phyloP scores from a whole-genome alignment of 2,888 invertebrate species.

The Ophioninae sp. region DNA sequence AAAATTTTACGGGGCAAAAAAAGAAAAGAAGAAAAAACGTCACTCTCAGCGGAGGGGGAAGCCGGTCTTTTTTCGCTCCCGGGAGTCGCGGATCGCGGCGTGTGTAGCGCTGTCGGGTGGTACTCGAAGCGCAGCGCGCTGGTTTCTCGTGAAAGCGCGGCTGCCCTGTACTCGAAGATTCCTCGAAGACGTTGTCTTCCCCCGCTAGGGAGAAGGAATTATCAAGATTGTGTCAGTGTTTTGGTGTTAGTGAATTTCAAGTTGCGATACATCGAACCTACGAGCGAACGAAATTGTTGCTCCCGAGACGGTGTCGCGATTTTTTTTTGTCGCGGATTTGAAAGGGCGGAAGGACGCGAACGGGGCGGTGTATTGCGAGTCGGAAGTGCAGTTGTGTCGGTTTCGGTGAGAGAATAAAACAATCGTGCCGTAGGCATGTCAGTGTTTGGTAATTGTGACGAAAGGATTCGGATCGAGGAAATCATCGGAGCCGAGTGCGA shows the following conservation, averaged over 20 bases:
- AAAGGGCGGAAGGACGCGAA: neutral
- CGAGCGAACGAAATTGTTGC: neutral
- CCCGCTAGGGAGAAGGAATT: slow-evolving; percentile 5
- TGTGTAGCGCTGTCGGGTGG: slow-evolving; percentile 20
- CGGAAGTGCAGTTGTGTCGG: slow-evolving; percentile 32
- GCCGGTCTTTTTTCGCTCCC: slow-evolving; percentile 28
- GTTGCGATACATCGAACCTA: neutral
- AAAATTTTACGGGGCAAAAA: neutral
- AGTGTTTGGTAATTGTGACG: slow-evolving; percentile 82
- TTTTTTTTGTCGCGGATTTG: neutral
- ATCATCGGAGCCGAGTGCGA: slow-evolving; percentile 82
- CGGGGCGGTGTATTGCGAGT: slow-evolving; percentile 10
- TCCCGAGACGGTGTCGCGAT: slow-evolving; percentile 27
- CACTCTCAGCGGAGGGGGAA: neutral
- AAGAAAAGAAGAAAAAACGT: neutral
- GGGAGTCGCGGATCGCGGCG: slow-evolving; percentile 40
- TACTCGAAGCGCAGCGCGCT: slow-evolving; percentile 50
- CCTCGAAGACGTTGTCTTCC: neutral
- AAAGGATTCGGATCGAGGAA: slow-evolving; percentile 82
- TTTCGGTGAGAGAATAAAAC: slow-evolving; percentile 55
- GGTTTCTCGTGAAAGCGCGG: slow-evolving; percentile 50
- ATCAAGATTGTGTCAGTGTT: neutral
- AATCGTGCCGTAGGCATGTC: slow-evolving; percentile 81
- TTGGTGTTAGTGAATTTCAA: neutral
- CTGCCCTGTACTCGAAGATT: slow-evolving; percentile 12